phyloP scores from a whole-genome alignment of 2,888 invertebrate genomes.

The Drosophila lacicola region DNA sequence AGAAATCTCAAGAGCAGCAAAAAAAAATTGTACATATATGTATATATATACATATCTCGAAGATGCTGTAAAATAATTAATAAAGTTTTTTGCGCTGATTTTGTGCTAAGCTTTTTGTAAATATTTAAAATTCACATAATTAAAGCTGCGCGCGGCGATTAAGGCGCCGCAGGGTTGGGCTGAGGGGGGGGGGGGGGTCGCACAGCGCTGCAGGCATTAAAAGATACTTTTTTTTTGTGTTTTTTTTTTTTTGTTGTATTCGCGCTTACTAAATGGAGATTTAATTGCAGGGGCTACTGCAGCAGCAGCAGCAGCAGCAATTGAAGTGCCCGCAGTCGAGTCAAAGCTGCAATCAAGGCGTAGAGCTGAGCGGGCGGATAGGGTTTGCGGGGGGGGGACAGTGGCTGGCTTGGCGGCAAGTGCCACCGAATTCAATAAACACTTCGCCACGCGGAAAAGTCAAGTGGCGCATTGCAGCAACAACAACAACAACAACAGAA shows the following conservation, averaged over 20 bases:
- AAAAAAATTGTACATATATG: slow-evolving; percentile 22
- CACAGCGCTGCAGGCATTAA: slow-evolving; percentile 54
- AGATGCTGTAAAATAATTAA: slow-evolving; percentile 80
- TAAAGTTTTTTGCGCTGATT: slow-evolving; percentile 80
- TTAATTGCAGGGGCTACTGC: slow-evolving; percentile 80
- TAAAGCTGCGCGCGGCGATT: slow-evolving; percentile 73
- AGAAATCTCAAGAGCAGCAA: slow-evolving; percentile 42
- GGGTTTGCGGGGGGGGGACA: not conserved
- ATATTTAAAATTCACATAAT: slow-evolving; percentile 81
- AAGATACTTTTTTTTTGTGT: slow-evolving; percentile 47
- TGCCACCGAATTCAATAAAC: slow-evolving; percentile 82
- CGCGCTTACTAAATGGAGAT: slow-evolving; percentile 76
- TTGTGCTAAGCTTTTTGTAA: slow-evolving; percentile 76
- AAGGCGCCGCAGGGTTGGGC: slow-evolving; percentile 35
- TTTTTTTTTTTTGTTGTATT: slow-evolving; percentile 35
- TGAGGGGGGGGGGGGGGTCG: not conserved
- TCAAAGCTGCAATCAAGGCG: slow-evolving; percentile 68
- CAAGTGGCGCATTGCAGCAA: slow-evolving; percentile 69
- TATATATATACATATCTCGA: slow-evolving; percentile 26
- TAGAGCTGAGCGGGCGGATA: not conserved
- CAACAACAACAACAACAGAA: slow-evolving; percentile 18
- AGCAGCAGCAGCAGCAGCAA: slow-evolving; percentile 27
- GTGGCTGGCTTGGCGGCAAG: slow-evolving; percentile 31
- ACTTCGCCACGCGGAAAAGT: slow-evolving; percentile 75
- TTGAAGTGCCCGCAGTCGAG: slow-evolving; percentile 36